Base-by-base conservation (phyloP, 2,113 vertebrate species). In the Phocoena phocoena region DNA sequence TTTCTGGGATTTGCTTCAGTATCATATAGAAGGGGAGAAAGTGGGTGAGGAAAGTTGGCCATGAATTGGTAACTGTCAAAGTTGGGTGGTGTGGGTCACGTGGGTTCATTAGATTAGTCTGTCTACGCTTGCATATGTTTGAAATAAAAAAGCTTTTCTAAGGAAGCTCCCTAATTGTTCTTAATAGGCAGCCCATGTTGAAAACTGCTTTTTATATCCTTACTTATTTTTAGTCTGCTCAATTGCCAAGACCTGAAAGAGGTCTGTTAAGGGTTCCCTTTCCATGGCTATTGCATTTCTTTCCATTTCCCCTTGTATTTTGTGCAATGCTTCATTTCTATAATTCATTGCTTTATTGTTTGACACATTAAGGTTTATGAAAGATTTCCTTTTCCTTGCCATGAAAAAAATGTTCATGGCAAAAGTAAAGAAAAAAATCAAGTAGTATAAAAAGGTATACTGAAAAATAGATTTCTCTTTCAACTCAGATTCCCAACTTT, bases 111-210 rank as follows among this genome's bases (percentile, higher is more conserved):
- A 65, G 53, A 25, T 23, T 41, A 60, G 26, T 63, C 38, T 95
- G 25, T 74, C 33, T n/a, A 53, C n/a, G 41, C 77, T 60, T 80
- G 71, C 41, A n/a, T 63, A 60, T 38, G 12, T 91, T 50, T 91
- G 63, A 95, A 95, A 84, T 62, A 77, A 68, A 71, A 77, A 68
- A 60, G 8, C 25, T 84, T 93, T 89, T 53, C 47, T 77, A 85
- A 71, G 93, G 53, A 89, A 63, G 58, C 13, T 71, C 44, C 31
- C 55, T 50, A 65, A 71, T 20, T 36, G 63, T n/a, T 79, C 58
- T 71, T 90, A 25, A 58, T 25, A 80, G 63, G 55, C 63, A 85
- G 81, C n/a, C n/a, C 20, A 6, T 58, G 36, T 18, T 58, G 62
- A 84, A 79, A 36, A 63, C 23, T 65, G 38, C 80, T 73, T 36